Evolutionary conservation across 1,140 invertebrate species (phyloP).

Genomic region (Trissolcus basalis): DNA sequence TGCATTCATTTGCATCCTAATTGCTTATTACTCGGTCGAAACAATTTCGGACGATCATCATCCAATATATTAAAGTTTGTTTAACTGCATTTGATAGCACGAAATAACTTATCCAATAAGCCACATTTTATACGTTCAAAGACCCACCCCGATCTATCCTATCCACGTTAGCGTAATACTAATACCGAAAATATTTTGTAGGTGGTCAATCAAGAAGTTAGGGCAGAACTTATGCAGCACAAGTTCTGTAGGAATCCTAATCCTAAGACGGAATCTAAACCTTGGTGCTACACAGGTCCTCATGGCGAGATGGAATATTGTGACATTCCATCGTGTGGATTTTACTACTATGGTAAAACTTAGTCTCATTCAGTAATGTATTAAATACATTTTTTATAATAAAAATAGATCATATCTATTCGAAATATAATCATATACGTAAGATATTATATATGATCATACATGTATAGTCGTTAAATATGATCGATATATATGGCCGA

Average conservation of each 20-base stretch:
- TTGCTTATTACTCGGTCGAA: slow-evolving; percentile 41
- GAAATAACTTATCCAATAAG: too few species aligned
- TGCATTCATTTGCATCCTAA: slow-evolving; percentile 25
- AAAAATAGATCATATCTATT: too few species aligned
- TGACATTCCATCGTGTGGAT: slow-evolving; percentile 74
- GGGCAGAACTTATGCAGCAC: slow-evolving; percentile 70
- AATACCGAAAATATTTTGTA: slow-evolving; percentile 36
- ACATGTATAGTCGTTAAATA: too few species aligned
- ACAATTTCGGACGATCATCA: slow-evolving; percentile 27
- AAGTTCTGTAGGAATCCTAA: slow-evolving; percentile 79
- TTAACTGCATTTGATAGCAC: too few species aligned
- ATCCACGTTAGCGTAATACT: not conserved
- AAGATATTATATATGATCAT: too few species aligned
- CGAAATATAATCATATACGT: too few species aligned
- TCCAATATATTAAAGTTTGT: not conserved
- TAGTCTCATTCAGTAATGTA: too few species aligned
- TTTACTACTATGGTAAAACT: not conserved
- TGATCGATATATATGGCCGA: too few species aligned
- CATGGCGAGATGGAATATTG: slow-evolving; percentile 75
- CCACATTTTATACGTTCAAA: too few species aligned
- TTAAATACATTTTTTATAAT: too few species aligned
- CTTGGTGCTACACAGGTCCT: slow-evolving; percentile 77
- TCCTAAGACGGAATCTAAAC: slow-evolving; percentile 72
- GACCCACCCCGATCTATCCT: too few species aligned
- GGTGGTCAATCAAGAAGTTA: slow-evolving; percentile 62